These are phyloP conservation scores for Neocrepidodera transversa DNA, from an alignment of 2,888 invertebrate species.

Conservation along the genomic window DNA sequence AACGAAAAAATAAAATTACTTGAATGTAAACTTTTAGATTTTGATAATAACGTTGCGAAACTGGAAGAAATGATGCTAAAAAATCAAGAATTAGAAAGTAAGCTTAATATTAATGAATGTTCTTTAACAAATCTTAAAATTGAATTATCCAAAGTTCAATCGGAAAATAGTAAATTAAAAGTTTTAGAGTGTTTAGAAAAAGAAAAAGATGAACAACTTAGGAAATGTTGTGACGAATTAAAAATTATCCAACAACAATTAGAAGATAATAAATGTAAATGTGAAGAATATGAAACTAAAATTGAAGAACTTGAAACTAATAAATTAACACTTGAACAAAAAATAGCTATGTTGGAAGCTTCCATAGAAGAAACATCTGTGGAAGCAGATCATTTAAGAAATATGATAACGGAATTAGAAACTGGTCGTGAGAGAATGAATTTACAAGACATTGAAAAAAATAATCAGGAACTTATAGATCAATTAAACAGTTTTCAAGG, in stretches of 20 bases:
- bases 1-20: constrained; percentile 22
- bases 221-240: constrained; percentile 1
- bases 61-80: not conserved
- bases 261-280: constrained; percentile 1
- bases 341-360: constrained; percentile 9
- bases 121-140: not conserved
- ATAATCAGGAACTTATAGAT: not conserved
- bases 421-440: not conserved
- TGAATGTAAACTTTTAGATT: constrained; percentile 1
- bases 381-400: constrained; percentile 8
- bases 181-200: constrained; percentile 9
- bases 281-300: not conserved
- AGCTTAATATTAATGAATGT: not conserved
- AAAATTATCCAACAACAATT: not conserved
- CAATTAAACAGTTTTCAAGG: constrained; percentile 13
- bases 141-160: not conserved
- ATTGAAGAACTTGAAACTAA: constrained; percentile 2
- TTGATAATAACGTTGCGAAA: not conserved
- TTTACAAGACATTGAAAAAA: not conserved
- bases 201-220: constrained; percentile 13
- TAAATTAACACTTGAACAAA: constrained; percentile 7
- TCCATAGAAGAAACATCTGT: not conserved
- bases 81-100: not conserved
- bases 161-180: constrained; percentile 5
- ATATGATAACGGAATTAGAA: constrained; percentile 10